Conservation (phyloP, 2,888 invertebrate species). For the Chouioia cunea region DNA sequence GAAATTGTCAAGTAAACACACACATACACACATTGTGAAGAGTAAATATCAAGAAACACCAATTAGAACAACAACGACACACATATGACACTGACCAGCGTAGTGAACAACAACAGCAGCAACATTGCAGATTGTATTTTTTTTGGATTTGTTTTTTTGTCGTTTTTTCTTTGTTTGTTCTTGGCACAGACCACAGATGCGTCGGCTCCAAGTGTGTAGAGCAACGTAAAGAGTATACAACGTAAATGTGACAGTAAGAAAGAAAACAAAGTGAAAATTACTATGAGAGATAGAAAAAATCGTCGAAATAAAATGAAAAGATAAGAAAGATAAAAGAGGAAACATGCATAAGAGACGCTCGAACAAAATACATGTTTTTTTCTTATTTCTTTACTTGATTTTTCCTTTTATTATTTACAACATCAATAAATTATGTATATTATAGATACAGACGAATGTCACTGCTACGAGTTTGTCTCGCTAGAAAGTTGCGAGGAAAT, state of each 20-base stretch:
- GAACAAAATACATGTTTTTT: slow-evolving; percentile 34
- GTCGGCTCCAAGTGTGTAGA: not conserved
- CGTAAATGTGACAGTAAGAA: slow-evolving; percentile 11
- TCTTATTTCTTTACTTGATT: slow-evolving; percentile 43
- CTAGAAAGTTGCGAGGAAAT: slow-evolving; percentile 51
- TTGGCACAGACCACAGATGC: slow-evolving; percentile 19
- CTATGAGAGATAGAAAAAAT: slow-evolving; percentile 8
- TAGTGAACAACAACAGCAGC: slow-evolving; percentile 60
- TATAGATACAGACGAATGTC: slow-evolving; percentile 53
- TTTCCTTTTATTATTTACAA: slow-evolving; percentile 51
- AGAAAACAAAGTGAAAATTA: slow-evolving; percentile 11
- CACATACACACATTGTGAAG: too few species aligned
- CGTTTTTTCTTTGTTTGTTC: slow-evolving; percentile 5
- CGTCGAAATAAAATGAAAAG: slow-evolving; percentile 1
- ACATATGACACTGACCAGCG: slow-evolving; percentile 66
- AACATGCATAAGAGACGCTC: slow-evolving; percentile 50
- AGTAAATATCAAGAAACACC: slow-evolving; percentile 17
- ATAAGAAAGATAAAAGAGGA: slow-evolving; percentile 48
- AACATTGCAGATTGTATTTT: slow-evolving; percentile 54
- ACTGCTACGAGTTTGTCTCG: slow-evolving; percentile 50
- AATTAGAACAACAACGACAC: slow-evolving; percentile 38
- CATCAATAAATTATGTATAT: slow-evolving; percentile 50
- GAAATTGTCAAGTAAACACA: too few species aligned
- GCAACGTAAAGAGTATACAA: slow-evolving; percentile 15
- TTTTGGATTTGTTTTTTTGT: slow-evolving; percentile 17